A percentile compares a stretch with the other conserved stretches of the same genome.
phyloP scores from a whole-genome alignment of 2,113 vertebrate species.

The Actenoides hombroni region DNA sequence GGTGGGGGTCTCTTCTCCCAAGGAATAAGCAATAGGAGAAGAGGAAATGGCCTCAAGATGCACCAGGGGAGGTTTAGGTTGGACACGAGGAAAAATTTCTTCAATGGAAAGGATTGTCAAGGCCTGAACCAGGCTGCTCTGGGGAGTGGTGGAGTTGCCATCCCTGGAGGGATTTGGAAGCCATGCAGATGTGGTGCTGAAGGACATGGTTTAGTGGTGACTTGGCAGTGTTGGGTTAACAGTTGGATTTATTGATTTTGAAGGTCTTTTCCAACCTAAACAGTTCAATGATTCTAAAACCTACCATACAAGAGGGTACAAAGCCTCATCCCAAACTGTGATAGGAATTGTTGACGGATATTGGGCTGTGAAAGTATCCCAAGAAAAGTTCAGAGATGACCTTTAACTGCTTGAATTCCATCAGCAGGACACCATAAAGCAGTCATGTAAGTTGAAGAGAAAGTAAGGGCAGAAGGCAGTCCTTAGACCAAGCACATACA shows the following conservation, averaged over 20 bases:
- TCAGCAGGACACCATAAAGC: not conserved
- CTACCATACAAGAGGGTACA: not conserved
- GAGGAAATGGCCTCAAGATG: not conserved
- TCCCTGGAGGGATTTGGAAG: not conserved
- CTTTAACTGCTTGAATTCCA: not conserved
- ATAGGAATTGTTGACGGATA: not conserved
- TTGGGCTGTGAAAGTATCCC: not conserved
- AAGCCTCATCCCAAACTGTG: not conserved
- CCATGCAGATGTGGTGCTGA: accelerated
- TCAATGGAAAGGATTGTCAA: not conserved
- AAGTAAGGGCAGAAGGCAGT: not conserved
- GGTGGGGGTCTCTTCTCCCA: not conserved
- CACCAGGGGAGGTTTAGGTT: not conserved
- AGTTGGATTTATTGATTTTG: not conserved
- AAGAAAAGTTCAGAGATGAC: not conserved
- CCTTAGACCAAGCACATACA: not conserved
- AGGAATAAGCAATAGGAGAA: not conserved
- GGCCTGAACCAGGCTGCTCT: not conserved
- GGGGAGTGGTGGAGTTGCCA: not conserved
- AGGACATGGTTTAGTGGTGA: not conserved
- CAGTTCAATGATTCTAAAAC: not conserved
- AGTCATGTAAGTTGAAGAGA: not conserved
- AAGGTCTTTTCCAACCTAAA: not conserved
- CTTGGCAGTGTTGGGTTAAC: accelerated
- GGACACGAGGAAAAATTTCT: not conserved